Evolutionary conservation across 2,113 vertebrate species (phyloP), one percentile per base, ranked within the genome.

Genomic region (Maccullochella peelii): DNA sequence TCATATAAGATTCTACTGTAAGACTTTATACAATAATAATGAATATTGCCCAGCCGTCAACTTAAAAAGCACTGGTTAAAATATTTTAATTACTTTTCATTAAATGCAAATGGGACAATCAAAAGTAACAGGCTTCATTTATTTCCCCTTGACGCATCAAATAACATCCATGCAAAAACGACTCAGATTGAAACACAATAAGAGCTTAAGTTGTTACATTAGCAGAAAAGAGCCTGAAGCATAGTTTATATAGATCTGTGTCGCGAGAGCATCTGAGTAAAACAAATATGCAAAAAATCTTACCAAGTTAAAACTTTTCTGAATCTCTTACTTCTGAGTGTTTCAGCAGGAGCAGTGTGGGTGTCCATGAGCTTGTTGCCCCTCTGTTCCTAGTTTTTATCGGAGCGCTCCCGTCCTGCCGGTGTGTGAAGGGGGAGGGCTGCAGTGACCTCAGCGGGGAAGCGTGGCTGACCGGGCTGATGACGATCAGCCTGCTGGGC

Each of bases 381-480:
- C 1, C n/a, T 73, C 33, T 1, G 44, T 12, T 67, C 23, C 20
- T 54, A 3, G 66, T 36, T 88, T 91, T 86, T 92, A 93, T 89
- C 20, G 4, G 23, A 5, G 11, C 33, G 30, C 72, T 69, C 65
- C 73, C 67, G 80, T 71, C 15, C n/a, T 7, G 27, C 68, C 72
- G 78, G 76, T 33, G 73, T 2, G 44, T 20, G 15, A 1, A 69
- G 27, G 72, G 59, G 89, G 55, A 27, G 42, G 85, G 47, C 42
- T 70, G 70, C 15, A 27, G 62, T 83, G 91, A 90, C 63, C 74
- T 91, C 88, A 90, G 74, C 79, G 20, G 77, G 47, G 79, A 63
- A 86, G 70, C 73, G 50, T 4, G 52, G 16, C 36, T 36, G 59
- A 14, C 58, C 47, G 70, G 7, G 47, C 30, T 76, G 77, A 70